These are phyloP conservation scores for Drosophila murphyi DNA, from an alignment of 1,140 invertebrate species.

Conservation along the genomic window DNA sequence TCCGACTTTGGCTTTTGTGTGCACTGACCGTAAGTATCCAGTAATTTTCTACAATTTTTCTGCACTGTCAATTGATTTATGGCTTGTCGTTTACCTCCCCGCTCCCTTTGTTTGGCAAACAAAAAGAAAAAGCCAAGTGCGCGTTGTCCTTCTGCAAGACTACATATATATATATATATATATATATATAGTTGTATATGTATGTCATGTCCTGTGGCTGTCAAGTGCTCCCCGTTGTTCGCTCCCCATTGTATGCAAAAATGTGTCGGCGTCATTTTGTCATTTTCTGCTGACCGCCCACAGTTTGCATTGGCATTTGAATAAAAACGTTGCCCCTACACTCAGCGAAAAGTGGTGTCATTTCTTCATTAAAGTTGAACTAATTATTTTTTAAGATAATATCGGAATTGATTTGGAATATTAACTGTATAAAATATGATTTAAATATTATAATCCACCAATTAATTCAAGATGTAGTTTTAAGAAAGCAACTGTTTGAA, in stretches of 20 bases:
- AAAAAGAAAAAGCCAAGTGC: constrained; percentile 66
- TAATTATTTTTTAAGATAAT: no score
- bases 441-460: no score
- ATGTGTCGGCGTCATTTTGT: constrained; percentile 49
- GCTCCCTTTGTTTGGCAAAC: constrained; percentile 63
- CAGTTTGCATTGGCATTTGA: constrained; percentile 30
- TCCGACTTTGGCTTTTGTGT: constrained; percentile 52
- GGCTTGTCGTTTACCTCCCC: constrained; percentile 49
- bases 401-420: no score
- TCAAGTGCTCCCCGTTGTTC: constrained; percentile 53
- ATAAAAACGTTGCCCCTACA: not conserved
- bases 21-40: constrained; percentile 78
- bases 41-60: constrained; percentile 82
- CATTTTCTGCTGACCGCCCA: constrained; percentile 31
- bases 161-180: no score
- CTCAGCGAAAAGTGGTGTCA: no score
- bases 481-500: no score
- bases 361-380: no score
- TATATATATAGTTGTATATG: constrained; percentile 23
- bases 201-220: constrained; percentile 49
- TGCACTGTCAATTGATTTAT: constrained; percentile 78
- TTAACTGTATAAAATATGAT: no score
- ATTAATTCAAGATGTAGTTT: no score
- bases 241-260: constrained; percentile 43
- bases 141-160: constrained; percentile 40